Percentiles rank a stretch among this genome's conserved stretches.
Conservation (phyloP, 2,113 vertebrate species). For the Greenwoodochromis staneri region DNA sequence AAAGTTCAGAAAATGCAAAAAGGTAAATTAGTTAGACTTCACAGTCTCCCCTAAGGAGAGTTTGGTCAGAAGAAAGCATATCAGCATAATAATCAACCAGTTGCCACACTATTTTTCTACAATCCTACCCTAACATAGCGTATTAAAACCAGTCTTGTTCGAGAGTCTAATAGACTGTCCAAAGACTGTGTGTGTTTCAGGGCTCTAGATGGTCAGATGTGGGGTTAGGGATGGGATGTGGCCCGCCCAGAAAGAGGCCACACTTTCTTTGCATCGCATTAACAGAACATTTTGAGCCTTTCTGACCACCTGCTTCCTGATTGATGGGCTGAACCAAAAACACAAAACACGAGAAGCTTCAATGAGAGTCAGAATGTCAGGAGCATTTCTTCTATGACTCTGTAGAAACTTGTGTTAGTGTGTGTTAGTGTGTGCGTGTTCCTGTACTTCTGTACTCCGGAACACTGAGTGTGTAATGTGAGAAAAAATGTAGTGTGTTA, state of each 20-base stretch:
- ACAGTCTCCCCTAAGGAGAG: neutral
- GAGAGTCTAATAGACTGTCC: constrained; percentile 39
- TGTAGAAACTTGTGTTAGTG: neutral
- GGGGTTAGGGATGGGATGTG: constrained; percentile 42
- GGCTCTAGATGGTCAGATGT: constrained; percentile 5
- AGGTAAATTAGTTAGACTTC: neutral
- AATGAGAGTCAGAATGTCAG: neutral
- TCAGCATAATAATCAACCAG: neutral
- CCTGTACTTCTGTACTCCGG: neutral
- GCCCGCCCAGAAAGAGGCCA: constrained; percentile 14
- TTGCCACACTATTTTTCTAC: neutral
- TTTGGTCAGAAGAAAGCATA: neutral
- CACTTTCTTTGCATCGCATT: constrained; percentile 8
- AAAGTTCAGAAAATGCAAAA: neutral
- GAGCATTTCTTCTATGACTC: neutral
- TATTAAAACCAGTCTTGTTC: neutral
- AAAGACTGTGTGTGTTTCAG: neutral
- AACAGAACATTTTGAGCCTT: neutral
- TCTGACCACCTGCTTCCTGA: constrained; percentile 58
- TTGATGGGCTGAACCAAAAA: constrained; percentile 13
- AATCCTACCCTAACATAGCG: neutral
- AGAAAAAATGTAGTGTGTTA: neutral
- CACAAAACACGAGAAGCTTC: neutral
- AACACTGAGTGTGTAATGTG: neutral
- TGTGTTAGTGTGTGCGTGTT: neutral